Percentiles rank a stretch among this genome's conserved stretches.
phyloP scores from a whole-genome alignment of 2,888 invertebrate genomes.

The Heliconius hortense region DNA sequence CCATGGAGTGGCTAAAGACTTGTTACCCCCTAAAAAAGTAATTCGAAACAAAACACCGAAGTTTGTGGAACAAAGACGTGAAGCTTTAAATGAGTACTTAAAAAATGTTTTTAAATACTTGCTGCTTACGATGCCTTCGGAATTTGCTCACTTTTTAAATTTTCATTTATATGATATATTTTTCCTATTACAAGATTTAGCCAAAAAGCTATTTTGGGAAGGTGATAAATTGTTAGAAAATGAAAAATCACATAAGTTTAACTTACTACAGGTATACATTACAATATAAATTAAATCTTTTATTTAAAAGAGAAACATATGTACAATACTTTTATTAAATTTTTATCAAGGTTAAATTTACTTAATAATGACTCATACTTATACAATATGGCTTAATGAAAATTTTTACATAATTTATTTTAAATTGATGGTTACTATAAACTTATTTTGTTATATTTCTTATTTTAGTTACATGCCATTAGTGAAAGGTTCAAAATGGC shows the following conservation, averaged over 20 bases:
- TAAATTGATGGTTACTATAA: not conserved
- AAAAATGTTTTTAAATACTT: constrained; percentile 29
- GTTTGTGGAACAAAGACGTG: constrained; percentile 82
- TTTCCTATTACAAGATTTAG: constrained; percentile 91
- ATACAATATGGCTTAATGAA: not conserved
- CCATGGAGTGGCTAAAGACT: constrained; percentile 84
- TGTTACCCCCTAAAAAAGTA: constrained; percentile 96
- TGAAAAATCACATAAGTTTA: constrained; percentile 85
- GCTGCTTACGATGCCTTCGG: constrained; percentile 27
- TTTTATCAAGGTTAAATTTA: constrained; percentile 12
- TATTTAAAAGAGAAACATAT: not conserved
- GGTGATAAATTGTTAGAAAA: constrained; percentile 85
- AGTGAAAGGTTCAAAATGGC: constrained; percentile 93
- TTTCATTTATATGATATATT: constrained; percentile 75
- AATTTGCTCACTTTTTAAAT: constrained; percentile 25
- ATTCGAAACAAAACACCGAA: constrained; percentile 94
- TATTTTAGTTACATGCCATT: constrained; percentile 91
- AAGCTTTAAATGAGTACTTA: constrained; percentile 41
- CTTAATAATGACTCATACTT: constrained; percentile 6
- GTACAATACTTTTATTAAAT: not conserved
- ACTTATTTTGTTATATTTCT: not conserved
- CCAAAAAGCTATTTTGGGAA: constrained; percentile 88
- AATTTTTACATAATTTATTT: not conserved
- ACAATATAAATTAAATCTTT: not conserved
- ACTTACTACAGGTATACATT: constrained; percentile 87